Evolutionary conservation across 2,888 invertebrate species (phyloP).

Genomic region (Leucania comma): DNA sequence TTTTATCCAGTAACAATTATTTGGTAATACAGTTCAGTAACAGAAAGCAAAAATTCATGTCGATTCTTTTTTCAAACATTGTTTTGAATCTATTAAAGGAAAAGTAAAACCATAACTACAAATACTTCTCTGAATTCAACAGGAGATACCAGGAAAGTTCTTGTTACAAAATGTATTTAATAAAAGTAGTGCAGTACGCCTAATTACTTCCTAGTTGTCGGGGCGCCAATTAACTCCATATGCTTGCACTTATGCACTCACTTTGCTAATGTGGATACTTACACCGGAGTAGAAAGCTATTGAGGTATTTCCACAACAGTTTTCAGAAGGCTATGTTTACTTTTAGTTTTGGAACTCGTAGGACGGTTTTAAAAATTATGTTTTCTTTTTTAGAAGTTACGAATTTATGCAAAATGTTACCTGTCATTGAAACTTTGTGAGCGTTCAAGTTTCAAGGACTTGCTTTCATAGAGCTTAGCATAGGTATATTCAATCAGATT

Average conservation of each 20-base stretch:
- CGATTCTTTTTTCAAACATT: too few relatives aligned
- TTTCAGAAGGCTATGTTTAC: neutral
- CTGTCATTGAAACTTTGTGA: neutral
- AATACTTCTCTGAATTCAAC: constrained; percentile 34
- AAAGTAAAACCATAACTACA: constrained; percentile 1
- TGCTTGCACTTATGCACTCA: constrained; percentile 49
- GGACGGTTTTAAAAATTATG: neutral
- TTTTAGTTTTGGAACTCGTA: neutral
- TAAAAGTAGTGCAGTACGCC: constrained; percentile 44
- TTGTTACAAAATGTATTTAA: constrained; percentile 44
- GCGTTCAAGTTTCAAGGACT: constrained; percentile 8
- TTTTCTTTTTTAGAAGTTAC: constrained; percentile 7
- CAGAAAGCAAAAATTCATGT: too few relatives aligned
- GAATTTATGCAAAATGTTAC: constrained; percentile 15
- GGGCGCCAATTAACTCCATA: constrained; percentile 50
- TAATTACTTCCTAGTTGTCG: constrained; percentile 55
- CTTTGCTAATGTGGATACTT: constrained; percentile 46
- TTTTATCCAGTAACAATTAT: too few relatives aligned
- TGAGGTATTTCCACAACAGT: constrained; percentile 14
- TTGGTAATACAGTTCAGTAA: neutral
- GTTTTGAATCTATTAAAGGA: neutral
- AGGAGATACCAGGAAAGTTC: constrained; percentile 21
- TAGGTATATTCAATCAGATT: neutral
- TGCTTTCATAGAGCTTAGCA: neutral
- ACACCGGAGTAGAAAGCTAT: constrained; percentile 21